Evolutionary conservation across 2,888 invertebrate species (phyloP), one percentile per base, ranked within the genome.

Genomic region (Celastrina argiolus): DNA sequence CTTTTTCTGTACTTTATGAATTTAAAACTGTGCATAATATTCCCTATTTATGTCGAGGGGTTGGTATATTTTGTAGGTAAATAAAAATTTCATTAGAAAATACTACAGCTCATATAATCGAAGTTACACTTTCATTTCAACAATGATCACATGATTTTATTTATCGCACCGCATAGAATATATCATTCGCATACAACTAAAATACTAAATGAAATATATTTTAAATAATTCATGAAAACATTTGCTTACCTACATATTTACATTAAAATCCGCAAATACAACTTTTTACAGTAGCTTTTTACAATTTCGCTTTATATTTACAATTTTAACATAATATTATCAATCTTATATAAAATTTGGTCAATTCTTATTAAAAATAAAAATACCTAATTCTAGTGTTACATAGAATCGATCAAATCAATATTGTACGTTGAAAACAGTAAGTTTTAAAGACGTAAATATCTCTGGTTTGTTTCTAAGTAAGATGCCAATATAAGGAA

Each of bases 91-190:
- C 66, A 28, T 79, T 81, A 81, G 82, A 89, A 91, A 91, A 88
- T 87, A 88, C 91, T 91, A 90, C 90, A 88, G 88, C 87, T 89
- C 89, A 88, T 91, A 85, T 90, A 90, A 88, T 89, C 85, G 81
- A 89, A 91, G 88, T 89, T 88, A 88, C 84, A 89, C 88, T 87
- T 90, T 87, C 87, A 82, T 87, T 81, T 87, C 83, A 90, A 91
- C 88, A 91, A 87, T 86, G 85, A 91, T 91, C 91, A 91, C 91
- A 89, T 86, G 81, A 83, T 85, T 87, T 82, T 81, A 77, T 80
- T 74, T 81, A 84, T 81, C 85, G 88, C 90, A 90, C 88, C 88
- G 84, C 87, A 83, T 83, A 84, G 82, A 86, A 86, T 84, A 83
- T 80, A 82, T 81, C 81, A 79, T 85, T 84, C 82, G 84, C 85